Evolutionary conservation across 2,888 invertebrate species (phyloP), one percentile per base, ranked within the genome.

Genomic region (Lamellibrachia columna): DNA sequence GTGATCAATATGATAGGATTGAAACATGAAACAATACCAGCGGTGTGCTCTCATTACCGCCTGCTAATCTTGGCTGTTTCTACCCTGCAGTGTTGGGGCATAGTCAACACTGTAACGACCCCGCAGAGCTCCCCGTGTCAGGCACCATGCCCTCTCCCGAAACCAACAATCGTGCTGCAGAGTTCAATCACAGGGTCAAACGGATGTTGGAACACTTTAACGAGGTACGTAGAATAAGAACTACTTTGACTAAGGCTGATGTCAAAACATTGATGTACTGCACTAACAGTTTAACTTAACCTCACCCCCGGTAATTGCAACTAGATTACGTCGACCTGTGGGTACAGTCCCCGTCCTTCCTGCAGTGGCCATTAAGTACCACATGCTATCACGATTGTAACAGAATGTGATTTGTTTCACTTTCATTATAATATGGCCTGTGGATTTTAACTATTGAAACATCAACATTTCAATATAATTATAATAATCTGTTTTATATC

Each of bases 41-140:
- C n/a, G n/a, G 90, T 11, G 15, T 11, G 22, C 90, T n/a, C 4
- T 53, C 7, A 22, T 92, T 7, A 11, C 15, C 40, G n/a, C 40
- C 55, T n/a, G 55, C n/a, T 92, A 15, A 58, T 58, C 52, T 92
- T 58, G 15, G 11, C 11, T 92, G 28, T n/a, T 52, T 52, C 53
- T n/a, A 52, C 15, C 92, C 92, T 94, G 52, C 94, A 96, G 96
- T 98, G 94, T 97, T 98, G 93, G 98, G 98, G 98, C 97, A 97
- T 93, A 93, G 96, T 90, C 94, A 95, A 92, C 95, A 95, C 93
- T 94, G 94, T 91, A 94, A 95, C 22, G 95, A 95, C 11, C 93
- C 94, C 11, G 93, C 94, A 92, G 91, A 92, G 53, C 94, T 98
- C 93, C 97, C 97, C 92, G 97, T 97, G 92, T 93, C 93, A 95